A percentile compares a stretch with the other conserved stretches of the same genome.
These are phyloP conservation scores for Podarcis cretensis DNA, from an alignment of 2,113 vertebrate species.

Conservation along the genomic window DNA sequence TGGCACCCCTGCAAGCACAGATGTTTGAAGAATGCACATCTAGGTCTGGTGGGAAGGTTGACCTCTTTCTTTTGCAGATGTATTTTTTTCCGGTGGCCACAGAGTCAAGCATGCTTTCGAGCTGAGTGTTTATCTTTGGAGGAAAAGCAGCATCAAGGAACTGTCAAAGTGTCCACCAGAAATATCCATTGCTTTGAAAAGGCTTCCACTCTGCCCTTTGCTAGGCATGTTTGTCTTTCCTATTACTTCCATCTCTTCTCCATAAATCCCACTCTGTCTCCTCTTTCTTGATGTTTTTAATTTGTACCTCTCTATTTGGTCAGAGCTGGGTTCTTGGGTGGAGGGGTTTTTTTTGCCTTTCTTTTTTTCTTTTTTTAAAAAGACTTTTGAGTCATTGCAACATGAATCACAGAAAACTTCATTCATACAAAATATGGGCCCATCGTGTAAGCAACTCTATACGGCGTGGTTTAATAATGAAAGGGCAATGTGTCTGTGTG, in stretches of 20 bases:
- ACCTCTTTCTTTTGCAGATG: conserved; percentile 22
- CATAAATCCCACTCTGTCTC: conserved; percentile 54
- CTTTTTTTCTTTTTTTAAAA: conserved; percentile 18
- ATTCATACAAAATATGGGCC: conserved; percentile 12
- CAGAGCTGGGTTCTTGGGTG: neutral
- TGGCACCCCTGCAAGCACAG: neutral
- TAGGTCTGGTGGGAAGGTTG: neutral
- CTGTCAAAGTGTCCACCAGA: conserved; percentile 64
- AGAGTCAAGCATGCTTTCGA: conserved; percentile 45
- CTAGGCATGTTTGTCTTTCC: conserved; percentile 74
- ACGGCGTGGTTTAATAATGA: conserved; percentile 40
- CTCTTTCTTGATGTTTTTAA: conserved; percentile 61
- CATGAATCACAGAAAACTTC: conserved; percentile 35
- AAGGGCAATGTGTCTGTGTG: conserved; percentile 5
- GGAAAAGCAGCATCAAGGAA: conserved; percentile 59
- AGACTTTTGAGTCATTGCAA: conserved; percentile 44
- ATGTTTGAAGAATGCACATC: neutral
- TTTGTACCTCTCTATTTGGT: conserved; percentile 58
- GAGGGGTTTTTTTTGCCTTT: neutral
- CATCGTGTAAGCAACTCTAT: neutral
- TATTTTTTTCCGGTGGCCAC: conserved; percentile 40
- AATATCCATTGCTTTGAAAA: conserved; percentile 66
- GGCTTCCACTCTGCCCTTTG: conserved; percentile 74
- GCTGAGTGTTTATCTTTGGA: conserved; percentile 62
- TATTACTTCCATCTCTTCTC: conserved; percentile 70